phyloP scores from a whole-genome alignment of 2,113 vertebrate genomes.

The Neotragus moschatus region DNA sequence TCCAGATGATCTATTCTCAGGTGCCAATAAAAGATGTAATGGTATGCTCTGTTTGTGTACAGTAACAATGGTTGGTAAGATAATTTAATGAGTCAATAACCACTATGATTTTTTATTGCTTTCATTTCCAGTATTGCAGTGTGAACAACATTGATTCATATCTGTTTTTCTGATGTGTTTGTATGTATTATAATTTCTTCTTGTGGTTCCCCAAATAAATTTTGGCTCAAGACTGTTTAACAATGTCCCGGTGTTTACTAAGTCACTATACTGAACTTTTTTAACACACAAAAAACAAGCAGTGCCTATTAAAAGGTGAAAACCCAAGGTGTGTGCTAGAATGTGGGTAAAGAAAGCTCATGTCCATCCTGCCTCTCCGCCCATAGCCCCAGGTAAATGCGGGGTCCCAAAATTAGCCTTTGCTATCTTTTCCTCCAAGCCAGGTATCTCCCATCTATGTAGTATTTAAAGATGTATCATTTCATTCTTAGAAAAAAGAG shows the following conservation, averaged over 20 bases:
- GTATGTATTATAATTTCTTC: neutral
- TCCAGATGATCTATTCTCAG: neutral
- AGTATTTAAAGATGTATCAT: neutral
- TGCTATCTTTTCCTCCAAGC: neutral
- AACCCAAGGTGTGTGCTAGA: neutral
- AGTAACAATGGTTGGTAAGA: neutral
- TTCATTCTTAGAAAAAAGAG: neutral
- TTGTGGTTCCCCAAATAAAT: neutral
- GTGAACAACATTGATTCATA: conserved; percentile 8
- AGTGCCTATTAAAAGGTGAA: neutral
- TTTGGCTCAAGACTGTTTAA: neutral
- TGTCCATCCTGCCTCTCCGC: neutral
- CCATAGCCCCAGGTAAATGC: neutral
- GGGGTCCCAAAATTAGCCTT: neutral
- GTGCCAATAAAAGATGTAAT: conserved; percentile 5
- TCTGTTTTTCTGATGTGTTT: conserved; percentile 10
- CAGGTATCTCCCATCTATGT: neutral
- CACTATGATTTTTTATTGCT: conserved; percentile 39
- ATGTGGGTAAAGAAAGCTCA: neutral
- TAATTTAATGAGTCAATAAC: neutral
- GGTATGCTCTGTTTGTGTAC: neutral
- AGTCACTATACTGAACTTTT: neutral
- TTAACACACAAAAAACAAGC: neutral
- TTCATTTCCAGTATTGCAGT: conserved; percentile 10
- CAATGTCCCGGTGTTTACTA: neutral